Percentiles rank a stretch among this genome's conserved stretches.
Conservation (phyloP, 53 echinoderm and acorn worm genomes). For the Paracentrotus lividus region DNA sequence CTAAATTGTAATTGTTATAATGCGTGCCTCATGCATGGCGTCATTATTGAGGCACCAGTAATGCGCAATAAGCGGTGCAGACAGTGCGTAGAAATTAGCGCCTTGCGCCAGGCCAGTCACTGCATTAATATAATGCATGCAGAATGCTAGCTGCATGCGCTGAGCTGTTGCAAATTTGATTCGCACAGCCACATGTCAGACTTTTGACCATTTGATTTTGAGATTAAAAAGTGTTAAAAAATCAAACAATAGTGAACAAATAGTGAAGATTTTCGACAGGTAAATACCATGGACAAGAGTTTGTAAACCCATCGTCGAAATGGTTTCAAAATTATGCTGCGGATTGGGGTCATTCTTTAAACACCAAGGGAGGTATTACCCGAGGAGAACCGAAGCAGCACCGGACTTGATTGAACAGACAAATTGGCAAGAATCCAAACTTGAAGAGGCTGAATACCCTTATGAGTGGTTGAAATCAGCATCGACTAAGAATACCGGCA, state of each 20-base stretch:
- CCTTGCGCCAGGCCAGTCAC: too few relatives aligned
- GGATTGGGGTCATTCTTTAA: background rate
- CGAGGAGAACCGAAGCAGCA: conserved; percentile 4
- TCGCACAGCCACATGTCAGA: too few relatives aligned
- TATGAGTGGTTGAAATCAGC: conserved; percentile 34
- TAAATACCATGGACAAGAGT: too few relatives aligned
- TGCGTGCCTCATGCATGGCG: conserved; percentile 1
- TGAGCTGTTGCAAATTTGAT: background rate
- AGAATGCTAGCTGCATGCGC: background rate
- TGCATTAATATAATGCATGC: background rate
- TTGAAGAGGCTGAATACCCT: conserved; percentile 8
- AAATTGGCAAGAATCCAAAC: background rate
- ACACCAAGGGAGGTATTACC: conserved; percentile 39
- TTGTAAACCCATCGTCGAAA: background rate
- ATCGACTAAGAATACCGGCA: background rate
- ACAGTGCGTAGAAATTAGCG: too few relatives aligned
- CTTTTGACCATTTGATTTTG: too few relatives aligned
- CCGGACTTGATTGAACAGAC: background rate
- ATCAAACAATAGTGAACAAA: too few relatives aligned
- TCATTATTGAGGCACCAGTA: background rate
- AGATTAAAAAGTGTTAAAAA: too few relatives aligned
- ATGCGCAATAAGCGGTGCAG: too few relatives aligned
- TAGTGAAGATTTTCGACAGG: too few relatives aligned
- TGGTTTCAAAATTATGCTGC: conserved; percentile 22
- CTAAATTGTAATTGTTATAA: background rate